Base-by-base conservation (phyloP, 2,888 invertebrate species). In the Tipula lateralis region DNA sequence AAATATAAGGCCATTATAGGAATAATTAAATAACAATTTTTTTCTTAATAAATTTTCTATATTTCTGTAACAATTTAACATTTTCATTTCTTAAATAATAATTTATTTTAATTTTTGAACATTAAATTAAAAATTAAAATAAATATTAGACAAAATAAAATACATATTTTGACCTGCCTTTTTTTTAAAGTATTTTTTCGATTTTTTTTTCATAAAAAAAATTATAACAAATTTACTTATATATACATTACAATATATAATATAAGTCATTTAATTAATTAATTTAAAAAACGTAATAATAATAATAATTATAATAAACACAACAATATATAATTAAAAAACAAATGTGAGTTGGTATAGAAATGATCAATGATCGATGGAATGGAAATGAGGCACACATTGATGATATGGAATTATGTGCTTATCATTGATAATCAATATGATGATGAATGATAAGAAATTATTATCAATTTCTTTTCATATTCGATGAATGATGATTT, bases 361-460 rank as follows among this genome's bases (percentile, higher is more conserved):
- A 2, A 9, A 66, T 66, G 66, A 24, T 66, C 24, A 9, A 24
- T 66, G 66, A 66, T 66, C 9, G 24, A 66, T 24, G 66, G 12
- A 66, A 66, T 66, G 7, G 66, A 66, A 16, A 16, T n/a, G 16
- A 13, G 13, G n/a, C 16, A 50, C n/a, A 7, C 6, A 50, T 1
- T n/a, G 24, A 24, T 66, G 13, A 16, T 36, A 44, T 44, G 44
- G 16, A 44, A 16, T 5, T 4, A 16, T 16, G 44, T 9, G 44
- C 66, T 66, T 66, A 66, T 66, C 66, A 66, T 66, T 66, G 24
- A 66, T 66, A 66, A 66, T 66, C 66, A 66, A 66, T 66, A 66
- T 66, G 66, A 66, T 66, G 66, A 66, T 66, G 66, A 66, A 66
- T 66, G 66, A 66, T 66, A 66, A 66, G 24, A 66, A 66, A 66